phyloP scores from a whole-genome alignment of 2,888 invertebrate genomes.

The Odontocerum albicorne region DNA sequence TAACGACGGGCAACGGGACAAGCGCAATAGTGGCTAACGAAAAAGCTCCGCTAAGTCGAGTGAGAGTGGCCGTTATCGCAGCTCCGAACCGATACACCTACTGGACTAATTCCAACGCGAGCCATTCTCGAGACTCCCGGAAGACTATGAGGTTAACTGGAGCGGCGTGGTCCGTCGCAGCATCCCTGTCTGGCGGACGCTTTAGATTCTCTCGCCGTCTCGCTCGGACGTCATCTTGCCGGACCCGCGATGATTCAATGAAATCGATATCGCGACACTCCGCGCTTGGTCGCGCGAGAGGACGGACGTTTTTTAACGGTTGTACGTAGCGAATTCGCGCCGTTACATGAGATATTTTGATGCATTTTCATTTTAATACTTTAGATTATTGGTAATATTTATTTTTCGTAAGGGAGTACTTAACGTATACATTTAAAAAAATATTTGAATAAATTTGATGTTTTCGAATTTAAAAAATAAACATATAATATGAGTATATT shows the following conservation, averaged over 20 bases:
- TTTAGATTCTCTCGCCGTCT: conserved; percentile 14
- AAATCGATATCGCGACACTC: conserved; percentile 36
- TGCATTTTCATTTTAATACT: too few relatives aligned
- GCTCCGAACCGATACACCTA: conserved; percentile 34
- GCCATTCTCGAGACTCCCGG: conserved; percentile 31
- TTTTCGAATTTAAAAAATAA: too few relatives aligned
- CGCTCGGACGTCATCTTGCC: conserved; percentile 21
- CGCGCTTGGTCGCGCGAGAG: conserved; percentile 25
- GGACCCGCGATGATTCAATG: conserved; percentile 32
- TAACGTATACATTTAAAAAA: too few relatives aligned
- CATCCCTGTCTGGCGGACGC: conserved; percentile 29
- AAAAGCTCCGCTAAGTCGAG: conserved; percentile 29
- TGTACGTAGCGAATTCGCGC: background rate
- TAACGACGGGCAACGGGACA: conserved; percentile 14
- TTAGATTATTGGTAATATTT: too few relatives aligned
- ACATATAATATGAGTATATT: too few relatives aligned
- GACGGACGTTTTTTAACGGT: conserved; percentile 20
- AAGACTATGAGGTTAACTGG: conserved; percentile 36
- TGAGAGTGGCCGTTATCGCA: conserved; percentile 35
- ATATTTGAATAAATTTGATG: too few relatives aligned
- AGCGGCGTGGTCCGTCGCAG: conserved; percentile 33
- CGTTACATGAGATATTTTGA: too few relatives aligned
- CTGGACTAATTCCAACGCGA: conserved; percentile 35
- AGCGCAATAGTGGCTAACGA: conserved; percentile 14
- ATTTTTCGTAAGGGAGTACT: too few relatives aligned